Conservation (phyloP, 1,140 invertebrate genomes). For the Holcopasites calliopsidis region DNA sequence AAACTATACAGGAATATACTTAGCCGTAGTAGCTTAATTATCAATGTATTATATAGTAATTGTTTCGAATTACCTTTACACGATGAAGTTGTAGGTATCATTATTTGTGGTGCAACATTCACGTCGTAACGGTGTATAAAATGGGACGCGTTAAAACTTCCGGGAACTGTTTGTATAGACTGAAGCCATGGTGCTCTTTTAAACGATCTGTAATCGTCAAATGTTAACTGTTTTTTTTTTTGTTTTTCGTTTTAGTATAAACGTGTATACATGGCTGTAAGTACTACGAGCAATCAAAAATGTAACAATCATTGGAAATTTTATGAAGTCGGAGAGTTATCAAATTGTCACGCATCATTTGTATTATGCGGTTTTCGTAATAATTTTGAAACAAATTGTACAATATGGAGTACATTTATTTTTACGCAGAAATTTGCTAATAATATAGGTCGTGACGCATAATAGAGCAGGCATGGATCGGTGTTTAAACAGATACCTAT, state of each 20-base stretch:
- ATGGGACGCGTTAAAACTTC: conserved; percentile 57
- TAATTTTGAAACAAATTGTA: conserved; percentile 8
- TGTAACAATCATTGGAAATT: no score
- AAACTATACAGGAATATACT: conserved; percentile 55
- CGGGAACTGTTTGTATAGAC: conserved; percentile 56
- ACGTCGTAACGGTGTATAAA: conserved; percentile 64
- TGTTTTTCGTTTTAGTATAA: background rate
- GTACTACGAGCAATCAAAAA: conserved; percentile 4
- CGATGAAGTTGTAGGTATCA: conserved; percentile 68
- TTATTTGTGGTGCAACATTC: conserved; percentile 67
- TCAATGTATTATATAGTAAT: conserved; percentile 54
- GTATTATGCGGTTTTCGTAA: no score
- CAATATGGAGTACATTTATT: conserved; percentile 11
- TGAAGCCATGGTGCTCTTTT: conserved; percentile 63
- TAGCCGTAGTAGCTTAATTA: conserved; percentile 61
- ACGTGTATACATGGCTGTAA: conserved; percentile 26
- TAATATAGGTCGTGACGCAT: conserved; percentile 24
- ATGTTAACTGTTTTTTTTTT: conserved; percentile 38
- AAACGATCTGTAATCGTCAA: conserved; percentile 54
- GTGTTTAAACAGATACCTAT: conserved; percentile 30
- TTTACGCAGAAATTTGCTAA: background rate
- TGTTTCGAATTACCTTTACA: conserved; percentile 57
- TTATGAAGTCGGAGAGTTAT: no score
- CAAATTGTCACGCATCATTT: no score
- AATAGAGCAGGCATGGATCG: conserved; percentile 45